These are phyloP conservation scores for Oceanites oceanicus DNA, from an alignment of 2,113 vertebrate genomes.

Conservation along the genomic window DNA sequence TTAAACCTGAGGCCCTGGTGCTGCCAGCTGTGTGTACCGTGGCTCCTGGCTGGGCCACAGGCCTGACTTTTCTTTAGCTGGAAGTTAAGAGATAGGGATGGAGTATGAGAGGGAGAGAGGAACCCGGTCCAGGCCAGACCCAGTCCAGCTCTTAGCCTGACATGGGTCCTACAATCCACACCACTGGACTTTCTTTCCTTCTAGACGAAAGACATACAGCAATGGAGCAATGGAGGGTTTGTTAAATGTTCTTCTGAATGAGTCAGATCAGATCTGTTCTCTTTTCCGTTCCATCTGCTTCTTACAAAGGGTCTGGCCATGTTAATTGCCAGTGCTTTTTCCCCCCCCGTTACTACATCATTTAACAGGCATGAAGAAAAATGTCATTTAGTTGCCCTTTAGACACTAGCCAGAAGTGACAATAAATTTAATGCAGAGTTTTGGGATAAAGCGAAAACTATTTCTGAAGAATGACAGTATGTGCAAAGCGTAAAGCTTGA, in stretches of 20 bases:
- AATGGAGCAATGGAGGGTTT: not conserved
- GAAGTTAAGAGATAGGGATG: not conserved
- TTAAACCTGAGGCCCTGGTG: not conserved
- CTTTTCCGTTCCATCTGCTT: not conserved
- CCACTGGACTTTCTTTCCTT: not conserved
- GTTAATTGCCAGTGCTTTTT: not conserved
- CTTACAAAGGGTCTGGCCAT: not conserved
- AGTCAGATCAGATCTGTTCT: not conserved
- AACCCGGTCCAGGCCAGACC: not conserved
- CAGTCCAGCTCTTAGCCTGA: not conserved
- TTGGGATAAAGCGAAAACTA: constrained; percentile 31
- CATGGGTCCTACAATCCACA: not conserved
- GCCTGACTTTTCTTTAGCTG: not conserved
- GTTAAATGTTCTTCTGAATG: not conserved
- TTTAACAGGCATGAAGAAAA: constrained; percentile 45
- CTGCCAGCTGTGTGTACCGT: not conserved
- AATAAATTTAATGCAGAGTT: constrained; percentile 41
- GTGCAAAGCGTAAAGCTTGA: not conserved
- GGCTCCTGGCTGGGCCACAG: not conserved
- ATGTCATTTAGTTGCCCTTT: constrained; percentile 22
- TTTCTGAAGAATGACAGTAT: constrained; percentile 12
- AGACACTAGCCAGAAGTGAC: constrained; percentile 35
- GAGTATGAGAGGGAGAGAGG: not conserved
- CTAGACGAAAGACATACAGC: not conserved
- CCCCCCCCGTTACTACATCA: not conserved